A percentile compares a stretch with the other conserved stretches of the same genome.
Conservation (phyloP, 2,888 invertebrate species). For the Automeris io region DNA sequence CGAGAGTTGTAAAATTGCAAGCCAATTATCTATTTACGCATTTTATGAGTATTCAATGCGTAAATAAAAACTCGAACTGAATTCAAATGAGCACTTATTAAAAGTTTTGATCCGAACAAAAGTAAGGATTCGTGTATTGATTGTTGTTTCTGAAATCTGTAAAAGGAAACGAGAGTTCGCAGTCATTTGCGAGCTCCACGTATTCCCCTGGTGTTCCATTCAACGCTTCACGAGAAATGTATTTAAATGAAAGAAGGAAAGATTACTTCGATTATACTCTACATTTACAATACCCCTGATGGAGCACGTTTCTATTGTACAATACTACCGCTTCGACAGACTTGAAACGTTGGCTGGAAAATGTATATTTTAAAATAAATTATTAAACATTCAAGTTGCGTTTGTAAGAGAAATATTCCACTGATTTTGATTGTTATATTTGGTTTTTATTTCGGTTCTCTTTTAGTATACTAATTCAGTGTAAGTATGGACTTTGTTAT, state of each 20-base stretch:
- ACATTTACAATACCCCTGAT: constrained; percentile 30
- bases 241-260: constrained; percentile 39
- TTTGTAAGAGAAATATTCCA: not conserved
- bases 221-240: constrained; percentile 33
- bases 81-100: not conserved
- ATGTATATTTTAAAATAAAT: not conserved
- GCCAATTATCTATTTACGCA: too few species aligned
- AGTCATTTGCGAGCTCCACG: constrained; percentile 34
- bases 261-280: constrained; percentile 47
- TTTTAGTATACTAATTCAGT: too few species aligned
- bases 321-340: constrained; percentile 16
- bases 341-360: not conserved
- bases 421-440: too few species aligned
- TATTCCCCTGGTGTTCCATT: constrained; percentile 27
- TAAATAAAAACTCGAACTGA: too few species aligned
- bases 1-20: too few species aligned
- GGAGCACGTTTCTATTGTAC: constrained; percentile 28
- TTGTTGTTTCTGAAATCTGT: constrained; percentile 21
- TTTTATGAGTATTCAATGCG: too few species aligned
- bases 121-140: not conserved
- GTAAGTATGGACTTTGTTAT: too few species aligned
- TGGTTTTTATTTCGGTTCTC: too few species aligned
- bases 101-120: not conserved
- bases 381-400: not conserved
- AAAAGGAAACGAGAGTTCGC: constrained; percentile 20